These are phyloP conservation scores for Villa cingulata DNA, from an alignment of 2,888 invertebrate genomes.

Conservation along the genomic window DNA sequence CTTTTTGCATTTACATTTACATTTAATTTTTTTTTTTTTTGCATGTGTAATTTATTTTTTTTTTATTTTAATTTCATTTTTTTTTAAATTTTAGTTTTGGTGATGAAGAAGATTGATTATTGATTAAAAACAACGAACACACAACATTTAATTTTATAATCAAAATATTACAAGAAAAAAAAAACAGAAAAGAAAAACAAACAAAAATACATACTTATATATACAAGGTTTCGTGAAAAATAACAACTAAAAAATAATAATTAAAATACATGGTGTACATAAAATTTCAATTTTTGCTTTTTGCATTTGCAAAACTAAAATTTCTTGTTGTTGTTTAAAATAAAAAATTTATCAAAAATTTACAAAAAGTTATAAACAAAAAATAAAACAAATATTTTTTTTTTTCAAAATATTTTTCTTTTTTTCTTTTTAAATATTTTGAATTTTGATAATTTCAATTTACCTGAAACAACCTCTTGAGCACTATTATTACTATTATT, in stretches of 20 bases:
- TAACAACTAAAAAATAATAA: neutral
- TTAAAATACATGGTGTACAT: neutral
- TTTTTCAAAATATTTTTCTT: too few species aligned
- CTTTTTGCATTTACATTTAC: constrained; percentile 1
- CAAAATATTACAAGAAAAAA: neutral
- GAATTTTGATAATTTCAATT: too few species aligned
- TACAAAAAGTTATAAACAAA: too few species aligned
- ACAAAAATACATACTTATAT: neutral
- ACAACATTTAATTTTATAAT: neutral
- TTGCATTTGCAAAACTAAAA: too few species aligned
- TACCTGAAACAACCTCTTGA: constrained; percentile 16
- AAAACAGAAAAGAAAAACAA: neutral
- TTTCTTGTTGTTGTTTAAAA: too few species aligned
- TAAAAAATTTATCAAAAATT: neutral
- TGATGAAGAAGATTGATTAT: neutral
- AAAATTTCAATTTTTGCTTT: too few species aligned
- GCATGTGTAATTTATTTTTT: neutral
- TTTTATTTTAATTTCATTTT: too few species aligned
- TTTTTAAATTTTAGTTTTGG: too few species aligned
- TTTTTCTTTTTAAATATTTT: too few species aligned
- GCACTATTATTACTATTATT: constrained; percentile 13
- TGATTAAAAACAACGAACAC: neutral
- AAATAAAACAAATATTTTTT: too few species aligned
- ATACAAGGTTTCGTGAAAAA: neutral
- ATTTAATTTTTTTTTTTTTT: neutral